Evolutionary conservation across 2,797 vertebrate species (phyloP).

Genomic region (Morelia viridis): DNA sequence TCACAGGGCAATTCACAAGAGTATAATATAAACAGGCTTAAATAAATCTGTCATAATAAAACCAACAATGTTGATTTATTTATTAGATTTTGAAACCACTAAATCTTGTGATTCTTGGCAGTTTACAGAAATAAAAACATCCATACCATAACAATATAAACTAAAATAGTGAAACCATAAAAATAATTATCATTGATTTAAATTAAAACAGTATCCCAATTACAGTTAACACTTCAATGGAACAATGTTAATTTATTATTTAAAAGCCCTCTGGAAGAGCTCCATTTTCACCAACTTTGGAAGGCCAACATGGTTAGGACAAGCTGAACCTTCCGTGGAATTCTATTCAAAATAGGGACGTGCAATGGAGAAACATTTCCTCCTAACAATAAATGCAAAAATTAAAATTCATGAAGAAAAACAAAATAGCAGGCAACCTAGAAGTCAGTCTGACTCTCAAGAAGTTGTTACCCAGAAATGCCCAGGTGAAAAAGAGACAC

Average conservation of each 20-base stretch:
- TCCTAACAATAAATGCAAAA: background rate
- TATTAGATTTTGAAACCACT: background rate
- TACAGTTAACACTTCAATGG: background rate
- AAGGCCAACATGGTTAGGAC: background rate
- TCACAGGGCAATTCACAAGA: background rate
- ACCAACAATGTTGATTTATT: background rate
- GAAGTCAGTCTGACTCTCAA: background rate
- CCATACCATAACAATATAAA: background rate
- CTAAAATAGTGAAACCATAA: background rate
- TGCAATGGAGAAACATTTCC: background rate
- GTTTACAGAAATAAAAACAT: background rate
- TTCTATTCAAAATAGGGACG: background rate
- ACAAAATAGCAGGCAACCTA: background rate
- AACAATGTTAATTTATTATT: background rate
- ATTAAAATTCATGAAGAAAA: background rate
- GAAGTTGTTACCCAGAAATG: background rate
- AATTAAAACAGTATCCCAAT: background rate
- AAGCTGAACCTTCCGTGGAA: background rate
- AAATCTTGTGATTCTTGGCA: background rate
- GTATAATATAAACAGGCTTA: background rate
- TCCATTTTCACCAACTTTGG: background rate
- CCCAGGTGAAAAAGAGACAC: background rate
- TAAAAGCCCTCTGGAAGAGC: background rate
- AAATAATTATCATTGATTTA: background rate
- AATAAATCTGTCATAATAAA: background rate